Evolutionary conservation across 2,888 invertebrate species (phyloP), one percentile per base, ranked within the genome.

Genomic region (Ectemnius continuus): DNA sequence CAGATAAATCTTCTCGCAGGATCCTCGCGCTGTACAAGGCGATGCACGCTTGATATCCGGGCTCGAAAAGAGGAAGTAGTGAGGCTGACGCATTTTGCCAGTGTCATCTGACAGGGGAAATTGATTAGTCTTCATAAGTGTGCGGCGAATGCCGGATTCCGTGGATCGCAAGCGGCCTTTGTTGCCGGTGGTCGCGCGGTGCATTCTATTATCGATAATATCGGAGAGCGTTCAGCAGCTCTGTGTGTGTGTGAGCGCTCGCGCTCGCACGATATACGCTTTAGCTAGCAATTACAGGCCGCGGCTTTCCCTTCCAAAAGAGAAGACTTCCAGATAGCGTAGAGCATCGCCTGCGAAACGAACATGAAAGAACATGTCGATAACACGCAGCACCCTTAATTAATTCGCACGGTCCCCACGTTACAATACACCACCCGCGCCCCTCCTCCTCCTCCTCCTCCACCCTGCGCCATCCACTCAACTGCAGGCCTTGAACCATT

Each of bases 341-440:
- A 74, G 67, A 71, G 13, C 57, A 69, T 46, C 18, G 16, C 56
- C 61, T 58, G 63, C 67, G 63, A 76, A 74, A 66, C 56, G 48
- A 70, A 63, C 74, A 56, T 65, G 71, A 71, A 73, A 73, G 66
- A 70, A 47, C 66, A 47, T 75, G 76, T 75, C 76, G 74, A 76
- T 76, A 76, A 70, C 76, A 75, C 66, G 71, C 59, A 14, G 48
- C 52, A 58, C 36, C 46, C 48, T 75, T 77, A 71, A 77, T 77
- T 77, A 77, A 77, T 75, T 77, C 69, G 68, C 71, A 57, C 16
- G 52, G n/a, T 52, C n/a, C 52, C 16, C 16, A 14, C 52, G 52
- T 52, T 14, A 16, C 14, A 14, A 52, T 16, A 16, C 52, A 16
- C 0, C 52, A 2, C 11, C n/a, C 66, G 47, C 36, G 8, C 1